Percentiles rank a stretch among this genome's conserved stretches.
Evolutionary conservation across 2,797 vertebrate genomes (phyloP).

Genomic region (Manis javanica): DNA sequence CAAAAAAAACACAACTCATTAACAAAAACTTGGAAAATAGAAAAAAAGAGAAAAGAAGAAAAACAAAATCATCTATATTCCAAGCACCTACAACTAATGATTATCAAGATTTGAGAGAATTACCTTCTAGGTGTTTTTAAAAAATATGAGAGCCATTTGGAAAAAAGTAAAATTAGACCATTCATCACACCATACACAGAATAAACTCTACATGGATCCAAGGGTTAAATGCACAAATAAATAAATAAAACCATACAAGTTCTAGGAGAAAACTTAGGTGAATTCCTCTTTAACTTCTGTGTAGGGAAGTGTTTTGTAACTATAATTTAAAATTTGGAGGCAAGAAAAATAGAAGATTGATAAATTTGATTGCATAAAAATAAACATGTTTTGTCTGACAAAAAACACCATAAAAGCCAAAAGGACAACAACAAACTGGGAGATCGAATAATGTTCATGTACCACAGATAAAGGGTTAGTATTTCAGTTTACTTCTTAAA

Average conservation of each 20-base stretch:
- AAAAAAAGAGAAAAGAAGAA: background rate
- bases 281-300: background rate
- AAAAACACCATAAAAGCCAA: background rate
- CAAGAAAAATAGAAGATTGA: background rate
- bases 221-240: background rate
- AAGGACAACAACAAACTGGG: background rate
- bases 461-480: background rate
- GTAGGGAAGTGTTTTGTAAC: background rate
- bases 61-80: background rate
- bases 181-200: background rate
- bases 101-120: constrained; percentile 5
- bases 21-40: background rate
- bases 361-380: background rate
- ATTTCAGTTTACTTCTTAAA: background rate
- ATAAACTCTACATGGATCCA: background rate
- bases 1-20: background rate
- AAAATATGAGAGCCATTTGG: background rate
- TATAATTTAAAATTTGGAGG: background rate
- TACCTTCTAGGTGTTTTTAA: background rate
- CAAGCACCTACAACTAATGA: background rate
- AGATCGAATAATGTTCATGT: background rate
- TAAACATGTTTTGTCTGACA: background rate
- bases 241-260: background rate
- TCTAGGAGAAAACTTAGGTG: constrained; percentile 17
- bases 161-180: background rate